Base-by-base conservation (phyloP, 2,113 vertebrate genomes). In the Macroglossus sobrinus region DNA sequence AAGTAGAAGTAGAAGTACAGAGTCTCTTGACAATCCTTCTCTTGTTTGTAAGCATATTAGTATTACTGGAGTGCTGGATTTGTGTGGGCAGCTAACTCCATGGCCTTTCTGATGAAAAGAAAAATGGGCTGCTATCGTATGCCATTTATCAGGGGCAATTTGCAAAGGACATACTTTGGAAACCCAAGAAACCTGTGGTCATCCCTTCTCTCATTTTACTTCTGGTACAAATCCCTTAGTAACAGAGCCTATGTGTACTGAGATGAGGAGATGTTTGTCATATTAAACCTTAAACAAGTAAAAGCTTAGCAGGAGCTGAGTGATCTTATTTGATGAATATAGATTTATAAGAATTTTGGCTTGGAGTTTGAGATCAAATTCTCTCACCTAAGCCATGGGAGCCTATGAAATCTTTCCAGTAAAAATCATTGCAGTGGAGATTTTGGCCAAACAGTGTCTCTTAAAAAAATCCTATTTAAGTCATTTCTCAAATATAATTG, bases 381-480 rank as follows among this genome's bases (percentile, higher is more conserved):
- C 78, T 94, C 35, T 40, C 80, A 97, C 81, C 85, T 96, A 79
- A 82, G 21, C 91, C 85, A 24, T 89, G 74, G 91, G 88, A 92
- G 26, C 74, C 57, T 76, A 38, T 96, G 92, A 95, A 93, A 28
- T 95, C 76, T 89, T 97, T 97, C 87, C 92, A 97, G 80, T 80
- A 81, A 95, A 97, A 97, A 92, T 84, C 40, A 82, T 53, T 76
- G 33, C 50, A 89, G 22, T 95, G 63, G 66, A 61, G 45, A 93
- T 10, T 92, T 87, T 94, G 82, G 79, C 84, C 79, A 95, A 82
- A 68, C 72, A 78, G 33, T 88, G 18, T 19, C 30, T 81, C 55
- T 76, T 86, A 63, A 68, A 40, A 28, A 78, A 87, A 45, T 24
- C 50, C 53, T 40, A 71, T 69, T 87, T 80, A 95, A 92, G 40